phyloP scores from a whole-genome alignment of 2,113 vertebrate genomes.

The Muntiacus reevesi region DNA sequence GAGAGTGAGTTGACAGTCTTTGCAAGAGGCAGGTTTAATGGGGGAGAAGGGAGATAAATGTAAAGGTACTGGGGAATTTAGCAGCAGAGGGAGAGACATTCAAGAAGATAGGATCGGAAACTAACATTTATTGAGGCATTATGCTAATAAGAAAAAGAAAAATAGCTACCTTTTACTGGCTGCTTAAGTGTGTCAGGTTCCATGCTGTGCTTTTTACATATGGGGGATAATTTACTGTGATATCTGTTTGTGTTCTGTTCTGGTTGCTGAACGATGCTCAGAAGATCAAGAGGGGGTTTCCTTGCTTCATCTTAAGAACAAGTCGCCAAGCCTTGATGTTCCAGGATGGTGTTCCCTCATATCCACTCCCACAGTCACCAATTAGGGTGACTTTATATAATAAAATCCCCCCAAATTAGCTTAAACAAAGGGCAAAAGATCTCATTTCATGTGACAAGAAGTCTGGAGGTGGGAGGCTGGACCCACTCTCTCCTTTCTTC shows the following conservation, averaged over 20 bases:
- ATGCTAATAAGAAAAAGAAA: slow-evolving; percentile 73
- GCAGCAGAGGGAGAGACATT: slow-evolving; percentile 45
- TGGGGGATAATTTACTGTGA: slow-evolving; percentile 39
- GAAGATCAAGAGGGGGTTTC: background rate
- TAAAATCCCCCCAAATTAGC: background rate
- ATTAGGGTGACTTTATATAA: background rate
- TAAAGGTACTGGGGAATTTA: background rate
- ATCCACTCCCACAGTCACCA: background rate
- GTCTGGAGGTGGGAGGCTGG: background rate
- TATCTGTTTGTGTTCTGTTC: slow-evolving; percentile 1
- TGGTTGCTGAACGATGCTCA: background rate
- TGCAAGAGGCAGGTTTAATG: slow-evolving; percentile 55
- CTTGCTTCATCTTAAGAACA: background rate
- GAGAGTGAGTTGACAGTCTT: slow-evolving; percentile 59
- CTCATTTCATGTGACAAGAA: background rate
- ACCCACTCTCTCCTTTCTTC: background rate
- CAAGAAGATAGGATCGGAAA: slow-evolving; percentile 56
- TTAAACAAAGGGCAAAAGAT: background rate
- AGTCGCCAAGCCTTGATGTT: background rate
- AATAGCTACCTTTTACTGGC: slow-evolving; percentile 64
- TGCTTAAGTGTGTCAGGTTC: slow-evolving; percentile 55
- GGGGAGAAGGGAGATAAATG: slow-evolving; percentile 59
- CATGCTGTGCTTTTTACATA: slow-evolving; percentile 53
- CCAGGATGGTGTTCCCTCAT: background rate
- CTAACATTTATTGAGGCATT: slow-evolving; percentile 72